These are phyloP conservation scores for Atta colombica DNA, from an alignment of 1,140 invertebrate genomes.

Conservation along the genomic window DNA sequence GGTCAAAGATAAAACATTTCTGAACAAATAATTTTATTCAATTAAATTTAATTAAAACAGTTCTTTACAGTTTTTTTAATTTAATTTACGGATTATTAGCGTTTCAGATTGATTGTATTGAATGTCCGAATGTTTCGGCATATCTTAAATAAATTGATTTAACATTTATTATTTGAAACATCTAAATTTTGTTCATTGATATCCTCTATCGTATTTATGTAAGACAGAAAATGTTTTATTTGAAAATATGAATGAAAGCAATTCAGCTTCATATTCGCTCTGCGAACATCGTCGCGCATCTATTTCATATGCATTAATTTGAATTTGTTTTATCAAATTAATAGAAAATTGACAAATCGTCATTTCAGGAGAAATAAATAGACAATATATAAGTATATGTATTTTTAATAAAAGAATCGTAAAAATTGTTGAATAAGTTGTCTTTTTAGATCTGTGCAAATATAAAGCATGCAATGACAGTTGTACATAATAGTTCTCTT, in stretches of 20 bases:
- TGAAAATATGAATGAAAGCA: neutral
- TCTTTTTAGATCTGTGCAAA: neutral
- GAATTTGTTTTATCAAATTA: conserved; percentile 7
- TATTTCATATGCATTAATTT: neutral
- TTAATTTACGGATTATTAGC: too few species aligned
- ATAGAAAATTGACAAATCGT: neutral
- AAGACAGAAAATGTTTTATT: neutral
- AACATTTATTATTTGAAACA: too few species aligned
- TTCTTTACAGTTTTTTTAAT: too few species aligned
- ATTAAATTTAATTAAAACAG: neutral
- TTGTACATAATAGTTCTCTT: conserved; percentile 10
- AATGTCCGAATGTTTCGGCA: too few species aligned
- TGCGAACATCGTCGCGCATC: neutral
- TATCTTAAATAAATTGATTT: too few species aligned
- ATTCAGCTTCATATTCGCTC: neutral
- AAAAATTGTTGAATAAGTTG: neutral
- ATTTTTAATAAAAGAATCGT: neutral
- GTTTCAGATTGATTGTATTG: too few species aligned
- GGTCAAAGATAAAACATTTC: neutral
- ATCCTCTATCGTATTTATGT: too few species aligned
- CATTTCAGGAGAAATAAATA: neutral
- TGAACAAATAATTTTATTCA: too few species aligned
- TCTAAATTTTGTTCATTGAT: too few species aligned
- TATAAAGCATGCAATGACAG: conserved; percentile 1
- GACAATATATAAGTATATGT: too few species aligned